Evolutionary conservation across 2,888 invertebrate genomes (phyloP).

Genomic region (Drosophila demipolita): DNA sequence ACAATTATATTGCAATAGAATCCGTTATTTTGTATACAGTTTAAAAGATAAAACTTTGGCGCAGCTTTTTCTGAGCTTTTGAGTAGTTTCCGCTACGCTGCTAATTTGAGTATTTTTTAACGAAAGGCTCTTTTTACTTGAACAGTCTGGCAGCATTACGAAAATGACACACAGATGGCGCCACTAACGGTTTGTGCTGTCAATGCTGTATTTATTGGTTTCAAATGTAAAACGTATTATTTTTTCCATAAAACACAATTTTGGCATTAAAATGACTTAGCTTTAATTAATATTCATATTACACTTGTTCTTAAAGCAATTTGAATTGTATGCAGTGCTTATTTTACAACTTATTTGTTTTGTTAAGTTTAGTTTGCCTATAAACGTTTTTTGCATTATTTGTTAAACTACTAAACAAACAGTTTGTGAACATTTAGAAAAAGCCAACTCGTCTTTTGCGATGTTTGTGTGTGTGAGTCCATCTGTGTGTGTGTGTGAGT

Average conservation of each 20-base stretch:
- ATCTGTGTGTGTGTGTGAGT: conserved; percentile 32
- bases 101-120: not conserved
- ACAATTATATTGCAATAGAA: not conserved
- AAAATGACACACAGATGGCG: conserved; percentile 37
- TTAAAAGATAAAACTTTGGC: not conserved
- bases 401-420: conserved; percentile 53
- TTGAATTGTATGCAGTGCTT: conserved; percentile 1
- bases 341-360: not conserved
- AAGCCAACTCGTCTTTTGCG: conserved; percentile 20
- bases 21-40: not conserved
- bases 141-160: conserved; percentile 16
- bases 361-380: conserved; percentile 35
- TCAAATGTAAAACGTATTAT: not conserved
- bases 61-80: not conserved
- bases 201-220: not conserved
- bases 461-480: conserved; percentile 19
- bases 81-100: not conserved
- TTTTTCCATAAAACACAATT: not conserved
- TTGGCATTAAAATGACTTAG: not conserved
- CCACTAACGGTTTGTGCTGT: not conserved
- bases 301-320: not conserved
- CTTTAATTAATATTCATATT: not conserved
- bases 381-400: conserved; percentile 25
- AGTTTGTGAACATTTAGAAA: conserved; percentile 36
- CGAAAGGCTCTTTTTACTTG: not conserved